A percentile compares a stretch with the other conserved stretches of the same genome.
These are phyloP conservation scores for Philereme transversata DNA, from an alignment of 2,888 invertebrate genomes.

Conservation along the genomic window DNA sequence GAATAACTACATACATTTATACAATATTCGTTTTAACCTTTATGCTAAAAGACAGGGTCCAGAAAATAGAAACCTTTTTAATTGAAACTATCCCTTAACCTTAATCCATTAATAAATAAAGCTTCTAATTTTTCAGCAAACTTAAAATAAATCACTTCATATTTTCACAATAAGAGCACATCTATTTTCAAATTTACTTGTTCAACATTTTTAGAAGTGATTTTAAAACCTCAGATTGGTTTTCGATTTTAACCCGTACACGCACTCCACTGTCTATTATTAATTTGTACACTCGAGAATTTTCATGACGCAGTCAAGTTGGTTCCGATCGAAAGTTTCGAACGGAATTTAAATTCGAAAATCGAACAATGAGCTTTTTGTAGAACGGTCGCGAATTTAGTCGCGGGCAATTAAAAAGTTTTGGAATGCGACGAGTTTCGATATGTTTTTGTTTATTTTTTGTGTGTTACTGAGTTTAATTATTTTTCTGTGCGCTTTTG, in stretches of 20 bases:
- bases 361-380: slow-evolving; percentile 72
- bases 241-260: slow-evolving; percentile 47
- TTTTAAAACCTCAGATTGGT: slow-evolving; percentile 41
- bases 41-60: too few species aligned
- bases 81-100: too few species aligned
- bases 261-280: slow-evolving; percentile 57
- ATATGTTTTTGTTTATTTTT: slow-evolving; percentile 44
- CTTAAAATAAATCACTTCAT: too few species aligned
- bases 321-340: slow-evolving; percentile 56
- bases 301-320: slow-evolving; percentile 61
- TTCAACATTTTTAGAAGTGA: slow-evolving; percentile 14
- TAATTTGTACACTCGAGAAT: slow-evolving; percentile 50
- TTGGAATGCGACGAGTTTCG: slow-evolving; percentile 51
- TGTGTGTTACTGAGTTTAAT: slow-evolving; percentile 15
- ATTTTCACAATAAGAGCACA: too few species aligned
- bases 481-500: not conserved
- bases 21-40: too few species aligned
- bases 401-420: slow-evolving; percentile 79
- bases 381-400: slow-evolving; percentile 71
- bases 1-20: too few species aligned
- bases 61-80: too few species aligned
- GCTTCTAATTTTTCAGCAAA: too few species aligned
- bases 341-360: slow-evolving; percentile 63
- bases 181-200: too few species aligned
- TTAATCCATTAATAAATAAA: too few species aligned